Conservation (phyloP, 2,113 vertebrate species). For the Dermatemys mawii region DNA sequence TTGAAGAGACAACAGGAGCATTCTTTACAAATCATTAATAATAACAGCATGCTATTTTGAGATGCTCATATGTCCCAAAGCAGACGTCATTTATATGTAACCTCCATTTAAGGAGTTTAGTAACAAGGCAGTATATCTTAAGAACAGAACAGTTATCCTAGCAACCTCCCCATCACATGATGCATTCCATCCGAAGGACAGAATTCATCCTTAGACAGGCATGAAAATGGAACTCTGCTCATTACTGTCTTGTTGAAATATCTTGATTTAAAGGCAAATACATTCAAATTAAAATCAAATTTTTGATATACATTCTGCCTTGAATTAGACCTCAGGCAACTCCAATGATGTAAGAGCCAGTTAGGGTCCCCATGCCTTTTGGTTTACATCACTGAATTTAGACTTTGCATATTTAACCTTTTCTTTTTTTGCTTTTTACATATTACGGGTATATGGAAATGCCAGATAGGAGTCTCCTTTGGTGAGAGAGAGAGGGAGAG, state of each 20-base stretch:
- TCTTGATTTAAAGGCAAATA: fast-evolving
- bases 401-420: background rate
- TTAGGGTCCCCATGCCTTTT: background rate
- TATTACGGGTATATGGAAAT: fast-evolving
- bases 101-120: constrained; percentile 50
- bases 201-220: constrained; percentile 22
- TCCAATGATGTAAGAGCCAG: fast-evolving
- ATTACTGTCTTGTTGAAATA: background rate
- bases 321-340: fast-evolving
- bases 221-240: background rate
- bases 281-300: fast-evolving
- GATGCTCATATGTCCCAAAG: constrained; percentile 30
- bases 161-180: constrained; percentile 49
- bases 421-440: fast-evolving
- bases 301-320: background rate
- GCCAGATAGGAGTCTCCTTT: background rate
- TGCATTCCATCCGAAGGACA: constrained; percentile 19
- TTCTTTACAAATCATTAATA: constrained; percentile 9
- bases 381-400: fast-evolving
- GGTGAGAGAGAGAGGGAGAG: background rate
- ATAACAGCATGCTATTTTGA: background rate
- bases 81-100: constrained; percentile 34
- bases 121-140: constrained; percentile 33
- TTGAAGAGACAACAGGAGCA: constrained; percentile 6
- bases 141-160: constrained; percentile 57